Evolutionary conservation across 2,113 vertebrate genomes (phyloP).

Genomic region (Cebus imitator): DNA sequence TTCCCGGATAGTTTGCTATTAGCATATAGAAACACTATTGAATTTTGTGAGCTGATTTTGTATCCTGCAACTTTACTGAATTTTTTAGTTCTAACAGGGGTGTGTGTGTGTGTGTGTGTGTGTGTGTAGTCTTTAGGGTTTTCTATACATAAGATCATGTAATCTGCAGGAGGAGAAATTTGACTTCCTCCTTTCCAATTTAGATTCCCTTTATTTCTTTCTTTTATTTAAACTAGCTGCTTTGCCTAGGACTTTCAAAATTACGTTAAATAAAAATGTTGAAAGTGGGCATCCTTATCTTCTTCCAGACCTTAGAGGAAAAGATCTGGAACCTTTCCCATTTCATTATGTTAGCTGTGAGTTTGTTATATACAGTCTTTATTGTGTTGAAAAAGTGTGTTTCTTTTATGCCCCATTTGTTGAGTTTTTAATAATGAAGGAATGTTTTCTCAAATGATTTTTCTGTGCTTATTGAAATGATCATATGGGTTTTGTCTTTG

Average conservation of each 20-base stretch:
- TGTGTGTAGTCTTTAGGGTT: neutral
- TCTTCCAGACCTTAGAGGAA: neutral
- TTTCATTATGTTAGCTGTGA: neutral
- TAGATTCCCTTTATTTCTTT: neutral
- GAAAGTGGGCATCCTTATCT: too few species aligned
- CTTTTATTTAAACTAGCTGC: too few species aligned
- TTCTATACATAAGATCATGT: neutral
- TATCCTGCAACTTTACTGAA: neutral
- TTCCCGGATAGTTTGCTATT: neutral
- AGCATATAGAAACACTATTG: neutral
- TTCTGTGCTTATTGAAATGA: neutral
- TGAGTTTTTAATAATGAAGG: neutral
- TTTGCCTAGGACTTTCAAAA: too few species aligned
- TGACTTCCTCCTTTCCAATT: neutral
- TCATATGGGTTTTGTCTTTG: neutral
- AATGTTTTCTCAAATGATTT: neutral
- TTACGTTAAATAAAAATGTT: too few species aligned
- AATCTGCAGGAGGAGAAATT: neutral
- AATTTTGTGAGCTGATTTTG: neutral
- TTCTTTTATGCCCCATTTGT: neutral
- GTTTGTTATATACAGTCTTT: neutral
- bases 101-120: too few species aligned
- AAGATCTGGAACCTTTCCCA: neutral
- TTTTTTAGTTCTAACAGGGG: neutral
- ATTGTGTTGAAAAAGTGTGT: neutral